Conservation (phyloP, 1,140 invertebrate species). For the Cydia amplana region DNA sequence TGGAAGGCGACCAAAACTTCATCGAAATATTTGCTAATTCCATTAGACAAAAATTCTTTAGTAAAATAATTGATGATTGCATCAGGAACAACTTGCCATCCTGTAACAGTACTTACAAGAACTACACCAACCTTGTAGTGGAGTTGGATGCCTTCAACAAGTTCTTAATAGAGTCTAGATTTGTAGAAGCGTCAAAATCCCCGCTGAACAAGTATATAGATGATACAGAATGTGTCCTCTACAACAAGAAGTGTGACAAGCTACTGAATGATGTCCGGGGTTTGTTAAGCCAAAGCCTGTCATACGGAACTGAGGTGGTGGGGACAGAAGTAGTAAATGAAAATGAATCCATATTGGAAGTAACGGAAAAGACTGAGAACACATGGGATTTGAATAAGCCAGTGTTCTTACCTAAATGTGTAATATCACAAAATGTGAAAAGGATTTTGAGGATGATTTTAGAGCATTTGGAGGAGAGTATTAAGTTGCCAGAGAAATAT, state of each 20-base stretch:
- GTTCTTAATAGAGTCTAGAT: constrained; percentile 71
- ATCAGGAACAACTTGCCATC: constrained; percentile 65
- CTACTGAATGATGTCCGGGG: constrained; percentile 61
- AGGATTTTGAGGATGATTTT: constrained; percentile 65
- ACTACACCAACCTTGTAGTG: constrained; percentile 66
- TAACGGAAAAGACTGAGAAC: constrained; percentile 46
- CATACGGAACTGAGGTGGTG: constrained; percentile 58
- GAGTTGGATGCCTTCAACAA: constrained; percentile 73
- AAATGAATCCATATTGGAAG: constrained; percentile 62
- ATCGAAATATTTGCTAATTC: constrained; percentile 63
- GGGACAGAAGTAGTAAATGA: constrained; percentile 44
- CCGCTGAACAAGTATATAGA: constrained; percentile 69
- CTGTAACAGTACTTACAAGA: constrained; percentile 63
- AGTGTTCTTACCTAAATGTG: constrained; percentile 67
- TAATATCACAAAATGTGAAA: constrained; percentile 70
- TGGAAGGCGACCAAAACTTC: constrained; percentile 62
- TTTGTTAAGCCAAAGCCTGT: constrained; percentile 62
- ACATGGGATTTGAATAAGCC: constrained; percentile 64
- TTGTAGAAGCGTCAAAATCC: constrained; percentile 63
- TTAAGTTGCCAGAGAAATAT: constrained; percentile 64
- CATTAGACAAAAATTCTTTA: constrained; percentile 62
- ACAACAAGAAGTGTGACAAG: constrained; percentile 74
- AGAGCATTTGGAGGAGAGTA: constrained; percentile 69
- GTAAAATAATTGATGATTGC: constrained; percentile 69
- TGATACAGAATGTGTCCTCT: constrained; percentile 68